Conservation (phyloP, 2,113 vertebrate species). For the Alligator mississippiensis region DNA sequence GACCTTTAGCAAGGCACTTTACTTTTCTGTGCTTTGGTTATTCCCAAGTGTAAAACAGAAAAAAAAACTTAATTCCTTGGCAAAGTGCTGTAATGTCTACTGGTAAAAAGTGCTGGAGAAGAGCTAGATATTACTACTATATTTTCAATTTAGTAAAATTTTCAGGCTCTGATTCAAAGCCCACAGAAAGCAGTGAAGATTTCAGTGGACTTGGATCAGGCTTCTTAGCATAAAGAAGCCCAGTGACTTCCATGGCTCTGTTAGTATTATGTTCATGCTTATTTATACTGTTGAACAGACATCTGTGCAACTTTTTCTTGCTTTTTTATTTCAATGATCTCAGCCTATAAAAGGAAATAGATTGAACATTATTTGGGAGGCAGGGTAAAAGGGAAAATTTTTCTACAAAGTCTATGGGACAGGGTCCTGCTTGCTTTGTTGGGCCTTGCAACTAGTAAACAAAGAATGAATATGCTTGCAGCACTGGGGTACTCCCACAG, state of each 20-base stretch:
- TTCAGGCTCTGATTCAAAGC: no score
- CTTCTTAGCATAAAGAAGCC: background rate
- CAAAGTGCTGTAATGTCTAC: background rate
- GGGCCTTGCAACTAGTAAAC: background rate
- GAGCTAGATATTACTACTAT: no score
- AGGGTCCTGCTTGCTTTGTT: background rate
- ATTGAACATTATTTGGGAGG: background rate
- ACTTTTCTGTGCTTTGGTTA: background rate
- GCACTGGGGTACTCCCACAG: background rate
- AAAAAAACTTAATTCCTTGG: background rate
- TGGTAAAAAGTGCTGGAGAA: no score
- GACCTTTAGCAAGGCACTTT: background rate
- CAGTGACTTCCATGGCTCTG: background rate
- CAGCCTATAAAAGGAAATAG: background rate
- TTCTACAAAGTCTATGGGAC: background rate
- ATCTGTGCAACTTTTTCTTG: background rate
- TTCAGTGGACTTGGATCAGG: background rate
- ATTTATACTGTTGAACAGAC: background rate
- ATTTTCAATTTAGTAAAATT: no score
- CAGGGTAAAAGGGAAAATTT: background rate
- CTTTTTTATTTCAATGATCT: background rate
- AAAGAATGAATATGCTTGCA: background rate
- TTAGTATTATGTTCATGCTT: background rate
- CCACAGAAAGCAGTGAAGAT: no score
- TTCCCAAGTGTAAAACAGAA: background rate